Conservation (phyloP, 2,113 vertebrate species). For the Thryonomys swinderianus region DNA sequence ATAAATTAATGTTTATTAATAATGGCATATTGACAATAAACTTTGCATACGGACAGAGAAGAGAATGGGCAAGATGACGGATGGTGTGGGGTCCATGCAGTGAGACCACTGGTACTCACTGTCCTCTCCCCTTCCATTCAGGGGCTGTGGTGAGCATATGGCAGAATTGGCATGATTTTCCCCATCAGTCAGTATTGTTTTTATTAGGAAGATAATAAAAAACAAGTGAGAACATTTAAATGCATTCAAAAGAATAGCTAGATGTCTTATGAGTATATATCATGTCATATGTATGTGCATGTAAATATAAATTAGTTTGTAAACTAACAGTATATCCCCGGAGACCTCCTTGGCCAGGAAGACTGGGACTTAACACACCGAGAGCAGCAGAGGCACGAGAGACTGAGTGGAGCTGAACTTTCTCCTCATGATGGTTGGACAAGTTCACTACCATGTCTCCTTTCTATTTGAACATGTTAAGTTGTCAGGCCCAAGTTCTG, state of each 20-base stretch:
- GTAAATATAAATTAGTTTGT: not conserved
- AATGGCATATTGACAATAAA: not conserved
- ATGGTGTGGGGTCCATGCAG: not conserved
- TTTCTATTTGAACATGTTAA: not conserved
- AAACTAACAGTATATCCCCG: not conserved
- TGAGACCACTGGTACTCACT: accelerated
- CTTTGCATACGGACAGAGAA: not conserved
- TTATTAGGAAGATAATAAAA: not conserved
- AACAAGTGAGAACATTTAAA: not conserved
- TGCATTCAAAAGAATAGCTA: not conserved
- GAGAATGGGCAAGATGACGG: not conserved
- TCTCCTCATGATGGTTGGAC: not conserved
- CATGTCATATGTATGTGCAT: too few relatives aligned
- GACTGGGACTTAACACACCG: not conserved
- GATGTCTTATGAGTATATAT: not conserved
- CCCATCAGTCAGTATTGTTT: not conserved
- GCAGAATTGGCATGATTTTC: not conserved
- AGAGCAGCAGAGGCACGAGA: not conserved
- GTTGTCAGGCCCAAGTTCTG: not conserved
- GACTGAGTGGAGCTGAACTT: not conserved
- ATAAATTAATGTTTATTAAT: slow-evolving; percentile 26
- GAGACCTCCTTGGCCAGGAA: not conserved
- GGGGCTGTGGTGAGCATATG: not conserved
- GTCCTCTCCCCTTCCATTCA: not conserved
- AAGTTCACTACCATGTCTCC: not conserved